These are phyloP conservation scores for Trissoscelio sp. DNA, from an alignment of 2,888 invertebrate species.

Conservation along the genomic window DNA sequence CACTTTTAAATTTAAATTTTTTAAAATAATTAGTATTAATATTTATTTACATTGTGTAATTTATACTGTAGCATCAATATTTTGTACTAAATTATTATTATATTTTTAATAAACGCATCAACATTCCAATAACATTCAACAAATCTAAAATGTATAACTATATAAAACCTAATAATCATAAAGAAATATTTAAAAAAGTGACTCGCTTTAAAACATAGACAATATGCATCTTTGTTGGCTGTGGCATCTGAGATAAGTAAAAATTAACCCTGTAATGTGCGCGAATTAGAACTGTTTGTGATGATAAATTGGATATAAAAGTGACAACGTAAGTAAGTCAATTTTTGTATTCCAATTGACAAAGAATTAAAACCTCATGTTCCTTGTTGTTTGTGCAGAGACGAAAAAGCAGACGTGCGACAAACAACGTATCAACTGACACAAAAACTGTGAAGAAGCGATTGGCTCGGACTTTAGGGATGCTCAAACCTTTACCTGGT, in stretches of 20 bases:
- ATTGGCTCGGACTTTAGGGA: conserved; percentile 84
- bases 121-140: too few species aligned
- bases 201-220: not conserved
- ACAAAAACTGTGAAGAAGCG: conserved; percentile 84
- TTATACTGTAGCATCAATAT: too few species aligned
- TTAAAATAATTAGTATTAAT: too few species aligned
- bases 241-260: not conserved
- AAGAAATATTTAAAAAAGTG: not conserved
- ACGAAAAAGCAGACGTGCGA: conserved; percentile 73
- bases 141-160: not conserved
- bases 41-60: too few species aligned
- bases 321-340: conserved; percentile 46
- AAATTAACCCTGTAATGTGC: conserved; percentile 22
- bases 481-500: conserved; percentile 74
- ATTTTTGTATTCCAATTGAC: conserved; percentile 4
- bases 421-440: conserved; percentile 73
- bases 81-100: too few species aligned
- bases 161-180: not conserved
- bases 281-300: conserved; percentile 21
- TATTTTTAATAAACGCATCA: too few species aligned
- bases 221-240: not conserved
- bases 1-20: too few species aligned
- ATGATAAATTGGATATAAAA: conserved; percentile 39
- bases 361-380: conserved; percentile 51
- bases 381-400: conserved; percentile 75